Conservation (phyloP, 1,140 invertebrate genomes). For the Aricia agestis region DNA sequence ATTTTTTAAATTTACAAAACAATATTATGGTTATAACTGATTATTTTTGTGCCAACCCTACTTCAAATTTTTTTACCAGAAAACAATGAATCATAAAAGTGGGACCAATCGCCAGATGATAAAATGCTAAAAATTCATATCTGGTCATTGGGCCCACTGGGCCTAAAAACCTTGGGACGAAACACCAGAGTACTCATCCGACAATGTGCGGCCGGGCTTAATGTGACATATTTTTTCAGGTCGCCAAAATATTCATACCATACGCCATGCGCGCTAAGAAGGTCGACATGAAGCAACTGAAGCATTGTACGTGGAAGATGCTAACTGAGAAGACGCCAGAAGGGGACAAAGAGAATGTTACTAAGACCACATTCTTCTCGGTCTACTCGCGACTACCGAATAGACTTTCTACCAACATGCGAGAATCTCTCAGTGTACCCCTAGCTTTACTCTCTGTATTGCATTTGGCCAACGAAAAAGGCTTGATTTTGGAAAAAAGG, state of each 20-base stretch:
- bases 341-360: conserved; percentile 54
- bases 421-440: conserved; percentile 84
- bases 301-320: conserved; percentile 82
- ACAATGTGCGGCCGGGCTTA: no score
- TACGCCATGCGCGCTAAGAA: conserved; percentile 88
- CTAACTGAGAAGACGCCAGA: conserved; percentile 56
- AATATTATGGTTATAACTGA: no score
- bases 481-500: conserved; percentile 59
- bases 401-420: conserved; percentile 78
- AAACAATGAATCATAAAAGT: no score
- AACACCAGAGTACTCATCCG: no score
- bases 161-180: no score
- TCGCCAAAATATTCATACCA: conserved; percentile 81
- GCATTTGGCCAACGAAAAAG: conserved; percentile 88
- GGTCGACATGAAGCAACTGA: conserved; percentile 87
- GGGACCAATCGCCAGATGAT: no score
- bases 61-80: no score
- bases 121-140: no score
- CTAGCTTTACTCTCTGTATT: conserved; percentile 86
- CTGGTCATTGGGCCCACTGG: no score
- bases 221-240: conserved; percentile 51
- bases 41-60: no score
- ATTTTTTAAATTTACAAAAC: no score
- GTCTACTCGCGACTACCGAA: conserved; percentile 79
- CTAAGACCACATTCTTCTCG: conserved; percentile 65